These are phyloP conservation scores for Caenorhabditis brenneri DNA, from an alignment of 1,140 invertebrate species.

Conservation along the genomic window DNA sequence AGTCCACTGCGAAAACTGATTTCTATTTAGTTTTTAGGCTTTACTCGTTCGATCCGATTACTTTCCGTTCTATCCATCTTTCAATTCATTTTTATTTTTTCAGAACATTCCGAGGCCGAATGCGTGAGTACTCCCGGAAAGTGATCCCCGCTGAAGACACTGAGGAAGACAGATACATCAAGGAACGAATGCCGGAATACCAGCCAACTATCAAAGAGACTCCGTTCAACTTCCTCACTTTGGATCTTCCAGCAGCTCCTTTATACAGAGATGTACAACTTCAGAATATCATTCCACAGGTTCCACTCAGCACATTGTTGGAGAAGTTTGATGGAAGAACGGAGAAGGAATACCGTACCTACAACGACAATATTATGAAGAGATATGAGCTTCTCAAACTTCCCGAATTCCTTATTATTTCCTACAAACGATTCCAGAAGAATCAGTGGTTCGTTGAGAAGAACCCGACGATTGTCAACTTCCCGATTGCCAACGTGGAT, in stretches of 20 bases:
- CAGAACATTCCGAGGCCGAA: conserved; percentile 86
- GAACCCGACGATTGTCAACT: conserved; percentile 99
- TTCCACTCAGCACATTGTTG: conserved; percentile 89
- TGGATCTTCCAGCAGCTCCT: conserved; percentile 92
- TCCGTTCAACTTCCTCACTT: conserved; percentile 92
- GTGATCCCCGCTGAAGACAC: conserved; percentile 86
- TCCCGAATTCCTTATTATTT: conserved; percentile 95
- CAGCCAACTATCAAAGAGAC: conserved; percentile 84
- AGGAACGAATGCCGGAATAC: conserved; percentile 85
- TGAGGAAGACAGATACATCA: conserved; percentile 82
- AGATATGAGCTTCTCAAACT: conserved; percentile 91
- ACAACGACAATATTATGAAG: conserved; percentile 97
- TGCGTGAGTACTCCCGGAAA: conserved; percentile 92
- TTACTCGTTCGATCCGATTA: too few relatives aligned
- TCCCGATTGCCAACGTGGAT: conserved; percentile 96
- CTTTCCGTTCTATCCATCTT: too few relatives aligned
- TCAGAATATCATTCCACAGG: conserved; percentile 98
- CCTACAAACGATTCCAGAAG: conserved; percentile 93
- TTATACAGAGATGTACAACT: conserved; percentile 94
- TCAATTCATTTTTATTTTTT: too few relatives aligned
- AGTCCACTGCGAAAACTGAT: too few relatives aligned
- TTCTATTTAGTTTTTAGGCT: too few relatives aligned
- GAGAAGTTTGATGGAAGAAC: conserved; percentile 93
- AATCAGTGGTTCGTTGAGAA: conserved; percentile 99
- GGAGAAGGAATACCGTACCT: conserved; percentile 98